These are phyloP conservation scores for Propithecus deckenii DNA, from an alignment of 2,797 vertebrate species.

Conservation along the genomic window DNA sequence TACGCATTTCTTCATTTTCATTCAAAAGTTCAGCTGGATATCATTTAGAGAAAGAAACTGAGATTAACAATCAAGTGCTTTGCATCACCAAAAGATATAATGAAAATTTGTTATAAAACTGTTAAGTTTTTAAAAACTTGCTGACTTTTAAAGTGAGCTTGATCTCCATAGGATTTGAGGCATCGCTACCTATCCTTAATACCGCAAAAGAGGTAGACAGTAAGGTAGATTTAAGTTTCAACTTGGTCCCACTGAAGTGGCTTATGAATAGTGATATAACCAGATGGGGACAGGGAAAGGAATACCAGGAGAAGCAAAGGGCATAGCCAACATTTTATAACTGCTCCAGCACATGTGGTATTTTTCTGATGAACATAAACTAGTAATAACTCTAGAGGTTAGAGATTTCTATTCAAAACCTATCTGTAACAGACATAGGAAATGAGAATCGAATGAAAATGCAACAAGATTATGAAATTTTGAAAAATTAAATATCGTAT, in stretches of 20 bases:
- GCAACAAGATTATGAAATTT: background rate
- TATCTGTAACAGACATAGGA: background rate
- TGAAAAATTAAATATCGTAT: background rate
- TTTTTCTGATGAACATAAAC: background rate
- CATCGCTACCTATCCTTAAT: background rate
- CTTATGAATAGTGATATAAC: too few relatives aligned
- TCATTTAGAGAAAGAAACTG: conserved; percentile 26
- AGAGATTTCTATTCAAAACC: background rate
- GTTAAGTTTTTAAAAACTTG: background rate
- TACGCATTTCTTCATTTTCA: background rate
- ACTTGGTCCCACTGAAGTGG: background rate
- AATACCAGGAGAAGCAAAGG: background rate
- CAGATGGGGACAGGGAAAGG: background rate
- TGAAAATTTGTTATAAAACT: background rate
- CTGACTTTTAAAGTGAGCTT: background rate
- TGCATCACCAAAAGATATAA: background rate
- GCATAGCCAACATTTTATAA: background rate
- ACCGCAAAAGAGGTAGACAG: background rate
- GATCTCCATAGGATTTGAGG: background rate
- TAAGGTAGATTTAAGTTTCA: background rate
- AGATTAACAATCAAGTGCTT: background rate
- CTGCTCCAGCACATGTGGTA: background rate
- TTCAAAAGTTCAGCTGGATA: conserved; percentile 21
- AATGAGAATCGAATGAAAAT: background rate
- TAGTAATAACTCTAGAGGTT: background rate